phyloP scores from a whole-genome alignment of 2,888 invertebrate species.

The Drosophila paranaensis region DNA sequence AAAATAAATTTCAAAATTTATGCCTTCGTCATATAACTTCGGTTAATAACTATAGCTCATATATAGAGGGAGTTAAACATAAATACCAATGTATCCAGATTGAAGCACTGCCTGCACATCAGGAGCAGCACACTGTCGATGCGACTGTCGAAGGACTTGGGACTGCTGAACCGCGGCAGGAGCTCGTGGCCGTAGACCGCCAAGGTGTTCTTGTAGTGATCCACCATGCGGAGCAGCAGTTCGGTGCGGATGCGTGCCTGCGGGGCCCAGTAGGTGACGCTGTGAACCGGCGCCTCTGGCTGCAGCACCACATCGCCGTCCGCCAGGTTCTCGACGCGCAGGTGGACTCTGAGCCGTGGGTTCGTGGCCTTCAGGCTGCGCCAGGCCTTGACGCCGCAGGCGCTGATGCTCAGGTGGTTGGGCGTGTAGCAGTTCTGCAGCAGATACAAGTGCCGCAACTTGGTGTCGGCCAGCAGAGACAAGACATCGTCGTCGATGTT shows the following conservation, averaged over 20 bases:
- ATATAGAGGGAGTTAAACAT: constrained; percentile 67
- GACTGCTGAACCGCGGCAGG: constrained; percentile 88
- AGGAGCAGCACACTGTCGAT: constrained; percentile 89
- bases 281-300: constrained; percentile 88
- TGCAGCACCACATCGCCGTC: constrained; percentile 88
- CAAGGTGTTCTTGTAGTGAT: constrained; percentile 88
- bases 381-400: constrained; percentile 86
- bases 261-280: constrained; percentile 88
- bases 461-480: constrained; percentile 87
- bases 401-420: constrained; percentile 85
- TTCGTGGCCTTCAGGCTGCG: constrained; percentile 86
- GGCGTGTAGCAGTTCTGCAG: constrained; percentile 90
- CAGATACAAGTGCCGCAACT: constrained; percentile 89
- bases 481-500: constrained; percentile 91
- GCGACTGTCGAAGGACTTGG: constrained; percentile 89
- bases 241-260: constrained; percentile 86
- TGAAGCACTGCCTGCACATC: constrained; percentile 88
- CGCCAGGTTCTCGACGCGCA: constrained; percentile 88
- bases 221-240: constrained; percentile 86
- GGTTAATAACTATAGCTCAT: not conserved
- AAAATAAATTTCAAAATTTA: too few relatives aligned
- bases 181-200: constrained; percentile 89
- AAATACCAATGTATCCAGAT: constrained; percentile 88
- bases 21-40: not conserved
- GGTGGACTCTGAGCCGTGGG: constrained; percentile 88